Evolutionary conservation across 1,140 invertebrate genomes (phyloP), one percentile per base, ranked within the genome.

Genomic region (Chironomus tepperi): DNA sequence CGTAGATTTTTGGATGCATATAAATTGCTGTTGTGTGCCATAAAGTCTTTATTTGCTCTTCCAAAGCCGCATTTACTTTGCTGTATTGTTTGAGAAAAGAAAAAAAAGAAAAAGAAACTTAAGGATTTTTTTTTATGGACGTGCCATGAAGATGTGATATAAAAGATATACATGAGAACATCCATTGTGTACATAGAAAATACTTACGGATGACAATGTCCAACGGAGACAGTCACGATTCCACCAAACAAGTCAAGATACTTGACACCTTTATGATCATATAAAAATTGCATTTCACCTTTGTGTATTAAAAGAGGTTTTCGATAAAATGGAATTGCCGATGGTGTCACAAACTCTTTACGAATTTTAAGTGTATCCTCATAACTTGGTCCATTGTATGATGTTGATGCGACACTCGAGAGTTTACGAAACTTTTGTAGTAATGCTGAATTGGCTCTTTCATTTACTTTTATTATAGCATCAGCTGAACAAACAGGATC

Each of bases 211-310:
- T 99, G 97, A 82, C 94, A 98, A 82, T 98, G 97, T 19, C 97
- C 97, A n/a, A 98, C 94, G 74, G 93, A 95, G 34, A 98, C 92
- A 0, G 97, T 99, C 2, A 97, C 96, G 77, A 99, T 98, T 12
- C 97, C 97, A 9, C 89, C 96, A 83, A 97, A 97, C 84, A 98
- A 89, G 83, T 99, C 97, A 24, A 99, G 85, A 83, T 98, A 99
- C 78, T 94, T 85, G 77, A 88, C 90, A 7, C 94, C 94, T 73
- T 88, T 85, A 74, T 93, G 87, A 81, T 98, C 96, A 83, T 89
- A 99, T 1, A 99, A 82, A 90, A 93, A 99, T 83, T 99, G 95
- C 87, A 90, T 94, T 77, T 91, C 85, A 0, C 96, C 97, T 77
- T 94, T 90, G 78, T 93, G 88, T 6, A 98, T 85, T 3, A 96